Conservation (phyloP, 2,113 vertebrate species). For the Corynorhinus townsendii region DNA sequence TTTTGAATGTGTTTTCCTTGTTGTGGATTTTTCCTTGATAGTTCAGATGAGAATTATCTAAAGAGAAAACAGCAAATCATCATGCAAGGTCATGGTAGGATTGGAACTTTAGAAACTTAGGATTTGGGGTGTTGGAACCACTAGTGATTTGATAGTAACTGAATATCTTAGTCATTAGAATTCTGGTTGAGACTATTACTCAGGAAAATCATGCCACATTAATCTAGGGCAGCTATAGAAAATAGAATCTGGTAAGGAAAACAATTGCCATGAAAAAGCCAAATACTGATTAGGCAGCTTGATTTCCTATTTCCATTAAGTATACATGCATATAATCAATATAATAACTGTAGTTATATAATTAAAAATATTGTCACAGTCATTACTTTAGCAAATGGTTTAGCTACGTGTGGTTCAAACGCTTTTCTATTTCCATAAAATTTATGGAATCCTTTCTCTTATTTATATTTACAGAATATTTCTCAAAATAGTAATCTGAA, state of each 20-base stretch:
- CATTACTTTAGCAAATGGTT: neutral
- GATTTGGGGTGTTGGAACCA: neutral
- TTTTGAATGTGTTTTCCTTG: neutral
- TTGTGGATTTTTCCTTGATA: neutral
- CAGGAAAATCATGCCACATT: neutral
- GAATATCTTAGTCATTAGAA: neutral
- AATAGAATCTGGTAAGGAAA: neutral
- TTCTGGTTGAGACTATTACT: neutral
- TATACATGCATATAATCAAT: constrained; percentile 1
- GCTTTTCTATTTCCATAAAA: neutral
- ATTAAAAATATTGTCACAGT: constrained; percentile 8
- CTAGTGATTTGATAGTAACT: neutral
- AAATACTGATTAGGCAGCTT: constrained; percentile 27
- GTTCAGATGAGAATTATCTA: neutral
- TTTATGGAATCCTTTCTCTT: neutral
- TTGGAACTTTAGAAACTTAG: neutral
- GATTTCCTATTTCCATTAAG: constrained; percentile 12
- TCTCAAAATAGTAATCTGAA: neutral
- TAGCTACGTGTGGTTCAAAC: neutral
- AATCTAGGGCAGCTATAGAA: neutral
- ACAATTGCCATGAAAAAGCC: constrained; percentile 22
- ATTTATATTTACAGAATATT: neutral
- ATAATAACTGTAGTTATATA: neutral
- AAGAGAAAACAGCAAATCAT: neutral
- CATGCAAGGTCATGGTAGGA: neutral